Percentiles rank a stretch among this genome's conserved stretches.
phyloP scores from a whole-genome alignment of 2,888 invertebrate species.

The Syrista parreyssii region DNA sequence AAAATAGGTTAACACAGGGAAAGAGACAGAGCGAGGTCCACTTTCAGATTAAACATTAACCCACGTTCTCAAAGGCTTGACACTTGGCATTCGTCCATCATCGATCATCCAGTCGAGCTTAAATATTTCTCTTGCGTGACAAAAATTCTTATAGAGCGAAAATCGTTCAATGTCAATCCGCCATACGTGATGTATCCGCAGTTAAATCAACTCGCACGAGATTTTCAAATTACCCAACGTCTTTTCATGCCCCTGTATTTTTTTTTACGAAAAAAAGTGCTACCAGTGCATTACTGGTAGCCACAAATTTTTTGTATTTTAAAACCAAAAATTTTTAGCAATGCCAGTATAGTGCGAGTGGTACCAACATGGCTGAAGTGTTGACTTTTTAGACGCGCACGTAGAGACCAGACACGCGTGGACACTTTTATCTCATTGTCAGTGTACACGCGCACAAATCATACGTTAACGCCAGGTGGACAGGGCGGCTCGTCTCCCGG shows the following conservation, averaged over 20 bases:
- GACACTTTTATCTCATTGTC: background rate
- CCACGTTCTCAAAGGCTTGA: background rate
- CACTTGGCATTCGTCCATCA: background rate
- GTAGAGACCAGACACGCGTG: background rate
- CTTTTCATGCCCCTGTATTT: no score
- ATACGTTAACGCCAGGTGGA: background rate
- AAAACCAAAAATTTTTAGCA: background rate
- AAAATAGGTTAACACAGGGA: no score
- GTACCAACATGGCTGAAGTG: background rate
- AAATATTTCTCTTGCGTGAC: background rate
- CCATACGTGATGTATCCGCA: background rate
- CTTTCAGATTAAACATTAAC: background rate
- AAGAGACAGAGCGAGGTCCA: background rate
- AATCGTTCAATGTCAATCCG: background rate
- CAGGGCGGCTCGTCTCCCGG: slow-evolving; percentile 9
- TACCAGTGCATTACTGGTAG: no score
- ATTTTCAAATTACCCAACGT: background rate
- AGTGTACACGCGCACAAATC: background rate
- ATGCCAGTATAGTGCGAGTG: background rate
- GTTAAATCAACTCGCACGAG: background rate
- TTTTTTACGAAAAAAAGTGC: no score
- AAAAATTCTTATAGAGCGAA: background rate
- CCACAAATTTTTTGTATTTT: background rate
- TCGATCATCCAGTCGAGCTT: background rate
- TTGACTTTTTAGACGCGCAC: background rate